Base-by-base conservation (phyloP, 2,888 invertebrate species). In the Beris chalybata region DNA sequence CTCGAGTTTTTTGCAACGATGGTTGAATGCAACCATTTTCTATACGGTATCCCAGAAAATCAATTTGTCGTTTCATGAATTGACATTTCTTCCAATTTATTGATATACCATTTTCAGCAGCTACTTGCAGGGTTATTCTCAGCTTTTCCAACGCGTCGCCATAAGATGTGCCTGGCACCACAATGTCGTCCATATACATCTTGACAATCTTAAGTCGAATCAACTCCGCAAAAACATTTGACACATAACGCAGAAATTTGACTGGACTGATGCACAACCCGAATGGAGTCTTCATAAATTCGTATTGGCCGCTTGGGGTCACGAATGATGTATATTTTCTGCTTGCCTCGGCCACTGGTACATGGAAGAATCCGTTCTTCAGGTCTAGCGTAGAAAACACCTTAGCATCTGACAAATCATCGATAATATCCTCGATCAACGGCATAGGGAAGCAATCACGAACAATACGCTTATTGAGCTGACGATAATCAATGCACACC, bases 291-390 rank as follows among this genome's bases (percentile, higher is more conserved):
- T 70, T 74, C 6, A 74, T 47, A 68, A 79, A 80, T 68, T 81
- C 78, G 68, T 70, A 80, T 47, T 76, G 78, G 1, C 78, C 77
- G 68, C 71, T 71, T 13, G 72, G 76, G 12, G 76, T 78, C 0
- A 80, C 77, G 70, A 80, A 79, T 0, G 78, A 66, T 5, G 77
- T 79, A 63, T 77, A 78, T 70, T 76, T 76, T 13, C 32, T 7
- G 61, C 73, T 74, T 6, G 67, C 67, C 54, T 71, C 63, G 11
- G 74, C 72, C 1, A 79, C n/a, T n/a, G n/a, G n/a, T n/a, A n/a
- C 76, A 70, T 79, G 77, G 43, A 77, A 75, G 69, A 76, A 78
- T 45, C 74, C 76, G 13, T 68, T 57, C 11, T 32, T 12, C 13
- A 68, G 32, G 32, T 67, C 65, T 1, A 67, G 22, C 5, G 69